These are phyloP conservation scores for Stenurella melanura DNA, from an alignment of 2,888 invertebrate genomes.

Conservation along the genomic window DNA sequence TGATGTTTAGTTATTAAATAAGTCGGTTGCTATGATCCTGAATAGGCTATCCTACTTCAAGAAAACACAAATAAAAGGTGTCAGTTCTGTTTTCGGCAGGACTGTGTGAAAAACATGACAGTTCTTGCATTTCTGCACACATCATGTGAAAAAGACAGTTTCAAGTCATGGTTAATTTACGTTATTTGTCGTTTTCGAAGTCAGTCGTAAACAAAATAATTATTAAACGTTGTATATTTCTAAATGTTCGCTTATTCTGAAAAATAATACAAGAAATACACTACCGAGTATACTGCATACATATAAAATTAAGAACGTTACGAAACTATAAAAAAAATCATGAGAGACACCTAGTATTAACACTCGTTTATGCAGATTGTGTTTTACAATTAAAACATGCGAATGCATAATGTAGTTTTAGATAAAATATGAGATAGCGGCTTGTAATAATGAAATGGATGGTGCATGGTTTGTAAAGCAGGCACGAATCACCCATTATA, in stretches of 20 bases:
- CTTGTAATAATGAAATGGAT: slow-evolving; percentile 51
- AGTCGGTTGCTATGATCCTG: no score
- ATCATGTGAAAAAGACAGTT: no score
- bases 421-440: slow-evolving; percentile 49
- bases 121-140: no score
- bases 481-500: slow-evolving; percentile 57
- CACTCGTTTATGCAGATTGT: slow-evolving; percentile 44
- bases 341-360: slow-evolving; percentile 1
- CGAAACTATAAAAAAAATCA: neutral
- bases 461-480: slow-evolving; percentile 54
- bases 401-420: slow-evolving; percentile 46
- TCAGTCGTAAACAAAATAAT: no score
- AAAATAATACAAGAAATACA: neutral
- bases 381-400: slow-evolving; percentile 51
- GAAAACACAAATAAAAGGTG: no score
- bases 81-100: no score
- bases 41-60: no score
- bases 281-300: neutral
- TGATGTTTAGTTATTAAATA: no score
- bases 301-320: neutral
- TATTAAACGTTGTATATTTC: neutral
- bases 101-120: no score
- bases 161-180: no score
- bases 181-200: no score
- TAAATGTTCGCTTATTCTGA: neutral